phyloP scores from a whole-genome alignment of 2,888 invertebrate species.

The Tenthredo distinguenda region DNA sequence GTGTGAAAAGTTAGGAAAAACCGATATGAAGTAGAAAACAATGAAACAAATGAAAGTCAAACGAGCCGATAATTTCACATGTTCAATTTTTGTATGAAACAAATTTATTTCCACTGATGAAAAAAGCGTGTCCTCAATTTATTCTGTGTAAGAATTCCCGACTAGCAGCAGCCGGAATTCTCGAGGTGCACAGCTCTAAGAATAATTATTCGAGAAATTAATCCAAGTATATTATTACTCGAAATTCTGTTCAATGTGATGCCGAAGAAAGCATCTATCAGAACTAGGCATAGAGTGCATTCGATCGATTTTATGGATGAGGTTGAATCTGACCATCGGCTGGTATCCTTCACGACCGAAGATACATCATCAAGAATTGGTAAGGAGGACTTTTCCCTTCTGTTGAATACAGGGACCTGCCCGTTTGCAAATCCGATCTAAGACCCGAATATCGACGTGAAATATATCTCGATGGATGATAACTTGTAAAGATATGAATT shows the following conservation, averaged over 20 bases:
- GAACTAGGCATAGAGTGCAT: background rate
- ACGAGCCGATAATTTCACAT: background rate
- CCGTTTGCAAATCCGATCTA: background rate
- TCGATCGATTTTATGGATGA: constrained; percentile 2
- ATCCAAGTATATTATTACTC: background rate
- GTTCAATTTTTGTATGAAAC: background rate
- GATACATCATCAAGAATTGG: background rate
- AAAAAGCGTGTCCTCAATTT: background rate
- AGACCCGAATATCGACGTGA: background rate
- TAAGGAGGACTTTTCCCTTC: background rate
- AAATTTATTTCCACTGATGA: background rate
- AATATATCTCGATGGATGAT: background rate
- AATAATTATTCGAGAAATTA: background rate
- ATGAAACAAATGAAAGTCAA: background rate
- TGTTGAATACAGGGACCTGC: background rate
- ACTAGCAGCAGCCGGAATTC: background rate
- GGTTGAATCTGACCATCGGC: background rate
- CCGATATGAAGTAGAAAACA: background rate
- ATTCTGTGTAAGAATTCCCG: background rate
- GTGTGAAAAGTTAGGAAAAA: background rate
- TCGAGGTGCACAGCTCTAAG: background rate
- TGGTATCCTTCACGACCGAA: background rate
- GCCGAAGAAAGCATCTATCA: background rate
- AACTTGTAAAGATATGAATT: background rate
- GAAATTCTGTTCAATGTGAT: background rate